Conservation (phyloP, 2,113 vertebrate species). For the Phycodurus eques region DNA sequence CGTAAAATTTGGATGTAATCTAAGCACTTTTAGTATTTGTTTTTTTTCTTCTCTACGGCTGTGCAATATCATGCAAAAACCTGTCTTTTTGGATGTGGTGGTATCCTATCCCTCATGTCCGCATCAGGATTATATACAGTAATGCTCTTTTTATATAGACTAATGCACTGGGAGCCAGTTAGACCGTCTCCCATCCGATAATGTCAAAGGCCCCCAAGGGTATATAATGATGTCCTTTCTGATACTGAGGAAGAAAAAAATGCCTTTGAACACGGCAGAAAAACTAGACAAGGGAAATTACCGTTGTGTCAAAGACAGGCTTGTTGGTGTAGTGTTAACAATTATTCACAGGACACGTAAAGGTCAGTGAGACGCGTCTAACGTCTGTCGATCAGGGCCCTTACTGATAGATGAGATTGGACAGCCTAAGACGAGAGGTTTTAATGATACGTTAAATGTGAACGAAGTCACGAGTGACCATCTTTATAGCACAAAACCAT, state of each 20-base stretch:
- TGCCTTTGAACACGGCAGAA: slow-evolving; percentile 29
- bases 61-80: slow-evolving; percentile 62
- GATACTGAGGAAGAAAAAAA: slow-evolving; percentile 28
- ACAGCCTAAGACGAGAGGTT: slow-evolving; percentile 43
- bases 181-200: slow-evolving; percentile 43
- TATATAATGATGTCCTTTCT: slow-evolving; percentile 33
- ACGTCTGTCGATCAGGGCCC: slow-evolving; percentile 42
- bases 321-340: slow-evolving; percentile 32
- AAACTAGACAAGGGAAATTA: slow-evolving; percentile 26
- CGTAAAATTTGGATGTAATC: slow-evolving; percentile 65
- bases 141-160: slow-evolving; percentile 20
- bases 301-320: slow-evolving; percentile 1
- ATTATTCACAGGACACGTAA: slow-evolving; percentile 38
- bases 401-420: slow-evolving; percentile 37
- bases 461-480: slow-evolving; percentile 50
- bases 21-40: slow-evolving; percentile 47
- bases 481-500: slow-evolving; percentile 65
- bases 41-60: slow-evolving; percentile 39
- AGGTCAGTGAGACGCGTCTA: slow-evolving; percentile 29
- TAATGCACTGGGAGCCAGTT: slow-evolving; percentile 59
- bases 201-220: slow-evolving; percentile 13
- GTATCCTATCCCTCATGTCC: slow-evolving; percentile 43
- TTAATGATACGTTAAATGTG: slow-evolving; percentile 59
- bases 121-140: slow-evolving; percentile 53
- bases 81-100: slow-evolving; percentile 36